Evolutionary conservation across 2,797 vertebrate genomes (phyloP).

Genomic region (Phrynocephalus vlangalii): DNA sequence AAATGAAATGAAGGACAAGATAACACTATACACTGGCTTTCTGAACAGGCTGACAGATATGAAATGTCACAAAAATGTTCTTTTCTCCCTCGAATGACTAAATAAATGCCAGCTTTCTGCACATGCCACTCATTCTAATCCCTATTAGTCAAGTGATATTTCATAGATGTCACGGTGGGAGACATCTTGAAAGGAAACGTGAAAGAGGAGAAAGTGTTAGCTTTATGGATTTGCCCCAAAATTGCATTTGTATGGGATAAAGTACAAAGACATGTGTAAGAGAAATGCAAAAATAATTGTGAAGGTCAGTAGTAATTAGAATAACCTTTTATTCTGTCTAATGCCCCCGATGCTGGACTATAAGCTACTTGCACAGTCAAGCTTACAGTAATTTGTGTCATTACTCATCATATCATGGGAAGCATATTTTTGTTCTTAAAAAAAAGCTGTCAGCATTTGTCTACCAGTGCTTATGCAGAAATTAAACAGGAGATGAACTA

Average conservation of each 20-base stretch:
- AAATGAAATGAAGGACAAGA: conserved; percentile 1
- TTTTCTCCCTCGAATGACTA: conserved; percentile 10
- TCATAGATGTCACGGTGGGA: conserved; percentile 15
- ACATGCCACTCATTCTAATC: conserved; percentile 16
- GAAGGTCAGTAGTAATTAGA: conserved; percentile 21
- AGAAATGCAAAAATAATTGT: conserved; percentile 12
- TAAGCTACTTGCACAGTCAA: conserved; percentile 11
- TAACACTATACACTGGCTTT: not conserved
- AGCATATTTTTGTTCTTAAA: conserved; percentile 7
- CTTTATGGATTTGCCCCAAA: conserved; percentile 15
- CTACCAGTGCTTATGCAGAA: conserved; percentile 3
- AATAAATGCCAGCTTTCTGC: conserved; percentile 18
- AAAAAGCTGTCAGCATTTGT: conserved; percentile 5
- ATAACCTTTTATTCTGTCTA: not conserved
- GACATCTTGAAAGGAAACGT: conserved; percentile 6
- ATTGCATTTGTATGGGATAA: conserved; percentile 4
- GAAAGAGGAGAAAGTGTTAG: conserved; percentile 20
- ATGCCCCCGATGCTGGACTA: not conserved
- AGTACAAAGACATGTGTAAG: conserved; percentile 4
- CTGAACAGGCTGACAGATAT: conserved; percentile 11
- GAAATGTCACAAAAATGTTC: conserved; percentile 15
- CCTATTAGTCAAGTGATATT: conserved; percentile 11
- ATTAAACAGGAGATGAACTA: conserved; percentile 9
- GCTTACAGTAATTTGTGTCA: conserved; percentile 32
- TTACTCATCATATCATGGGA: conserved; percentile 29